Conservation (phyloP, 2,888 invertebrate genomes). For the Byasa hedistus region DNA sequence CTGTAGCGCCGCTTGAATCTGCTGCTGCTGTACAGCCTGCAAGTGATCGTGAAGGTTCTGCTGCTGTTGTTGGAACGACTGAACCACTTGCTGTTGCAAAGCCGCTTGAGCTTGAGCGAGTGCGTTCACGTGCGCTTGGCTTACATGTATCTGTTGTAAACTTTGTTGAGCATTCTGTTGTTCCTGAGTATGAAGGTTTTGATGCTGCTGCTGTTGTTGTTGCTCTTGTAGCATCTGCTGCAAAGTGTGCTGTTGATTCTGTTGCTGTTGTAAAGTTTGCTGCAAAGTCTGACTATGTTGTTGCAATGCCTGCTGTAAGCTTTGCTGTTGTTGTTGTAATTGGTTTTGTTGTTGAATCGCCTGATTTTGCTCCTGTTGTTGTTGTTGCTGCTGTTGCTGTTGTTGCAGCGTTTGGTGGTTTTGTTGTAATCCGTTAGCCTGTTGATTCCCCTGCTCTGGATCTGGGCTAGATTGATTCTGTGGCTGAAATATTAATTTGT, state of each 20-base stretch:
- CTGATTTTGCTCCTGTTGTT: slow-evolving; percentile 51
- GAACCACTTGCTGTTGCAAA: slow-evolving; percentile 71
- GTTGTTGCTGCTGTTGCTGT: slow-evolving; percentile 62
- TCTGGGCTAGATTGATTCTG: slow-evolving; percentile 75
- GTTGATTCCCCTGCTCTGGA: slow-evolving; percentile 70
- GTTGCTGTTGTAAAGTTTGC: slow-evolving; percentile 51
- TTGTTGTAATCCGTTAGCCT: slow-evolving; percentile 70
- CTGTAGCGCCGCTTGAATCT: slow-evolving; percentile 73
- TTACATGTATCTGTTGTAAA: slow-evolving; percentile 69
- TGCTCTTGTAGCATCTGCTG: slow-evolving; percentile 56
- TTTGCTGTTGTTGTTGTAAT: slow-evolving; percentile 48
- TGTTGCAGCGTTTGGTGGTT: slow-evolving; percentile 63
- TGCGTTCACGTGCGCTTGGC: slow-evolving; percentile 71
- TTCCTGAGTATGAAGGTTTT: slow-evolving; percentile 50
- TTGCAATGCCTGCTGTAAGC: slow-evolving; percentile 44
- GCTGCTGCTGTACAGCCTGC: slow-evolving; percentile 73
- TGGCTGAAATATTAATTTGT: slow-evolving; percentile 59
- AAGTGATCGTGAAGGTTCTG: slow-evolving; percentile 71
- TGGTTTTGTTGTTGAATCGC: slow-evolving; percentile 40
- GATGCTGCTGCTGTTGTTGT: slow-evolving; percentile 42
- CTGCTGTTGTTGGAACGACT: slow-evolving; percentile 71
- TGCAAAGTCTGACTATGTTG: slow-evolving; percentile 47
- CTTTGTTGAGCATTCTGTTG: slow-evolving; percentile 56
- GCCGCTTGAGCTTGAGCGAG: slow-evolving; percentile 71
- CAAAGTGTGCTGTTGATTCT: slow-evolving; percentile 45